A percentile compares a stretch with the other conserved stretches of the same genome.
phyloP scores from a whole-genome alignment of 2,113 vertebrate species.

The Thunnus thynnus region DNA sequence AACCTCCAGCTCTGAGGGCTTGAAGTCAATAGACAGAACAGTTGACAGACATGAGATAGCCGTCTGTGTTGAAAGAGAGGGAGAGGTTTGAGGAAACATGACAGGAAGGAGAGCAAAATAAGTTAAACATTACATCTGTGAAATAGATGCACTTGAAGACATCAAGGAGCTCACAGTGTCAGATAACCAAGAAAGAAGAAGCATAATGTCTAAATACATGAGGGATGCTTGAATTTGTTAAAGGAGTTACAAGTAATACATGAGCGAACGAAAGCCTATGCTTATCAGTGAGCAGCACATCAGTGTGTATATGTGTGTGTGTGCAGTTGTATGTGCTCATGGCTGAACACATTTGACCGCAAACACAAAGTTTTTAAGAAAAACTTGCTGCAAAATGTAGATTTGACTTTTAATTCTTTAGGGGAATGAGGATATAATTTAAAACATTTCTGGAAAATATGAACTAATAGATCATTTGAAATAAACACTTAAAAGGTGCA shows the following conservation, averaged over 20 bases:
- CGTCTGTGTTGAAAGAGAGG: conserved; percentile 80
- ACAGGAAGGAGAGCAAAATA: not conserved
- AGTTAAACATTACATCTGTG: not conserved
- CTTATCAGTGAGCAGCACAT: too few relatives aligned
- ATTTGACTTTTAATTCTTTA: too few relatives aligned
- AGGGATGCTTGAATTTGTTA: not conserved
- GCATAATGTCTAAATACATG: not conserved
- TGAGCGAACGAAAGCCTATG: not conserved
- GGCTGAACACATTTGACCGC: not conserved
- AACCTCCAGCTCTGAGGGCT: conserved; percentile 94
- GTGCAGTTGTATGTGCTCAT: not conserved
- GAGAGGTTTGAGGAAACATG: not conserved
- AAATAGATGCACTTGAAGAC: not conserved
- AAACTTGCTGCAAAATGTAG: too few relatives aligned
- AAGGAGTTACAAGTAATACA: not conserved
- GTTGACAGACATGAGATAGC: conserved; percentile 94
- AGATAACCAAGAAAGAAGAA: too few relatives aligned
- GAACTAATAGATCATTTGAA: too few relatives aligned
- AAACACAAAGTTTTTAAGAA: not conserved
- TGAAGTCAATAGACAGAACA: conserved; percentile 95
- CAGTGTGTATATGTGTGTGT: not conserved
- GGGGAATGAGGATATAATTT: too few relatives aligned
- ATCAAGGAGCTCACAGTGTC: not conserved
- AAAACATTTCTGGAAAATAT: too few relatives aligned
- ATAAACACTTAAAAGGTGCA: too few relatives aligned